Evolutionary conservation across 2,113 vertebrate genomes (phyloP), one percentile per base, ranked within the genome.

Genomic region (Dipodomys spectabilis): DNA sequence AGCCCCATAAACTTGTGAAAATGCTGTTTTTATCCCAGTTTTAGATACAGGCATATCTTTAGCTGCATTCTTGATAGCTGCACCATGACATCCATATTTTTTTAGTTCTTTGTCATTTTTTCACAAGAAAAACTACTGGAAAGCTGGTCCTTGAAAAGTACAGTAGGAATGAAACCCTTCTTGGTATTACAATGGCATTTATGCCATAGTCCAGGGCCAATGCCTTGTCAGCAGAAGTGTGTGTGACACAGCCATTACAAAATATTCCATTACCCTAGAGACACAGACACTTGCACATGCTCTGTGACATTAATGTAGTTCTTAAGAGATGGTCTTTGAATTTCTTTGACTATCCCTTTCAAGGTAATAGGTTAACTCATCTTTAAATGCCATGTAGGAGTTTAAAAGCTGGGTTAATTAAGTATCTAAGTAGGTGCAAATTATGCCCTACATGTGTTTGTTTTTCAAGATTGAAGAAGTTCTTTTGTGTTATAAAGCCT

Each of bases 321-420:
- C 89, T 91, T 67, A 85, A 62, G 65, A 94, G 57, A 65, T 20
- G 35, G 68, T 93, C 85, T 90, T 95, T 95, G 90, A 93, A 95
- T 95, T 90, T 95, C 91, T 93, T 94, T 82, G n/a, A 93, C 64
- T 94, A 72, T 64, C n/a, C 53, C 53, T 72, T n/a, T 90, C 79
- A 90, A 75, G 77, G 68, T 94, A 91, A 92, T 88, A 75, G 35
- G 35, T 57, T 91, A 39, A 95, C 64, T 67, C 96, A 62, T 75
- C 57, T 71, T 95, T 87, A 89, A 91, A 88, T 95, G 87, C 49
- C 44, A 74, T 86, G 3, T 73, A 3, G 94, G 45, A 79, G 20
- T 18, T 83, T 81, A 89, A 94, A 85, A 73, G 16, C 28, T 88
- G 45, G 23, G 35, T 75, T 94, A 92, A 96, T 93, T 90, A 88